These are phyloP conservation scores for Hydropotes inermis DNA, from an alignment of 2,113 vertebrate genomes.

Conservation along the genomic window DNA sequence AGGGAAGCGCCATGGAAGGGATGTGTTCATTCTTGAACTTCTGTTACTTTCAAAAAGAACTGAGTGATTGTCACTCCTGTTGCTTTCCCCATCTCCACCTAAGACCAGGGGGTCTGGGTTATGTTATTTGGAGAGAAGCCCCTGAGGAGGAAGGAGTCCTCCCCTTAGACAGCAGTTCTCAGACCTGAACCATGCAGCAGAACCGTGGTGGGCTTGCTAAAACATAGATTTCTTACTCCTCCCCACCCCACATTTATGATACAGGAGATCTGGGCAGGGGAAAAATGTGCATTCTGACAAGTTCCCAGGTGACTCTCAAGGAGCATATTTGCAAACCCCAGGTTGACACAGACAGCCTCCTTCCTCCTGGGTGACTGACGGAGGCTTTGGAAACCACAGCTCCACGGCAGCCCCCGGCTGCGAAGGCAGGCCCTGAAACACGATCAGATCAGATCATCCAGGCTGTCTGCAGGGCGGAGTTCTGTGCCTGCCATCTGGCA, in stretches of 20 bases:
- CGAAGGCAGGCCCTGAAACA: neutral
- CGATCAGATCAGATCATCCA: neutral
- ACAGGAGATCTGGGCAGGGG: neutral
- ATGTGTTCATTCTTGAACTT: neutral
- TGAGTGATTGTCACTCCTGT: neutral
- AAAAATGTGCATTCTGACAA: neutral
- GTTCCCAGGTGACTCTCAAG: neutral
- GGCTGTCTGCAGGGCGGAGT: neutral
- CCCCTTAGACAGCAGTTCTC: neutral
- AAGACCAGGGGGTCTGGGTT: neutral
- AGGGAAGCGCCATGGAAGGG: neutral
- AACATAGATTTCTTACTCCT: neutral
- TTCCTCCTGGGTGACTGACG: neutral
- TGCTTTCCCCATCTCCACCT: neutral
- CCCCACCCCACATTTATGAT: neutral
- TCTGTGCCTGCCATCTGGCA: neutral
- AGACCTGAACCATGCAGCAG: accelerated
- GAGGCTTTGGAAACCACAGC: neutral
- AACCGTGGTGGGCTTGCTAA: neutral
- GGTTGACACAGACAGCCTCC: neutral
- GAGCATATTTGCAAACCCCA: neutral
- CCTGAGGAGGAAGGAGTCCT: neutral
- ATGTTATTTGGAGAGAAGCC: neutral
- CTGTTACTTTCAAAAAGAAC: neutral
- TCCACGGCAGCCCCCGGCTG: neutral